These are phyloP conservation scores for Atherinomorus stipes DNA, from an alignment of 2,113 vertebrate species.

Conservation along the genomic window DNA sequence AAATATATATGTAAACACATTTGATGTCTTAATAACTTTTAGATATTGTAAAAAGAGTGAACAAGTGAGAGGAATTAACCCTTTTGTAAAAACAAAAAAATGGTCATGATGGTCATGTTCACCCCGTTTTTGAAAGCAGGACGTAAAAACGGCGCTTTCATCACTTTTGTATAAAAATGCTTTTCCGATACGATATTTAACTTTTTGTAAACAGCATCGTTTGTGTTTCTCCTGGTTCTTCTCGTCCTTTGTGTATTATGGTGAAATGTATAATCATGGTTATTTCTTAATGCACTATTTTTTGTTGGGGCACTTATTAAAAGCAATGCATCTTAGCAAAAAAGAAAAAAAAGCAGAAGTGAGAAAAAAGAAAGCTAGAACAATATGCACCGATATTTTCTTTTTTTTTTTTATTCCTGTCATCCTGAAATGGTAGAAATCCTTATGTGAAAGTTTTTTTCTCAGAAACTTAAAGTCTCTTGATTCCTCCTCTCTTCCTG, in stretches of 20 bases:
- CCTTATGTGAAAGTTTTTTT: slow-evolving; percentile 72
- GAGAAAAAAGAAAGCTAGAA: slow-evolving; percentile 54
- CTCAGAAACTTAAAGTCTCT: slow-evolving; percentile 60
- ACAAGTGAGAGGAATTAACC: slow-evolving; percentile 70
- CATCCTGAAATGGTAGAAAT: slow-evolving; percentile 54
- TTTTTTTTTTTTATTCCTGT: slow-evolving; percentile 42
- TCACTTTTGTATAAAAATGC: slow-evolving; percentile 83
- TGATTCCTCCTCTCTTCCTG: slow-evolving; percentile 47
- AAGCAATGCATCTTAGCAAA: slow-evolving; percentile 78
- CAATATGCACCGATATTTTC: slow-evolving; percentile 73
- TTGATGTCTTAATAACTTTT: slow-evolving; percentile 87
- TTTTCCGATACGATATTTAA: slow-evolving; percentile 84
- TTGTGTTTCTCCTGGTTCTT: slow-evolving; percentile 76
- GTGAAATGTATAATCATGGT: slow-evolving; percentile 84
- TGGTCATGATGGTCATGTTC: slow-evolving; percentile 41
- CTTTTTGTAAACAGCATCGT: slow-evolving; percentile 82
- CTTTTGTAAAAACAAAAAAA: slow-evolving; percentile 78
- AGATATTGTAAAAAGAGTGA: slow-evolving; percentile 85
- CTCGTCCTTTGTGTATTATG: slow-evolving; percentile 82
- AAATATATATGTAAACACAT: slow-evolving; percentile 82
- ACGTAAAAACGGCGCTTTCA: slow-evolving; percentile 62
- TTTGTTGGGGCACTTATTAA: slow-evolving; percentile 80
- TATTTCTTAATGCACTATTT: slow-evolving; percentile 86
- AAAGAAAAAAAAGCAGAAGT: slow-evolving; percentile 58
- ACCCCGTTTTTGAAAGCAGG: slow-evolving; percentile 77